A percentile compares a stretch with the other conserved stretches of the same genome.
These are phyloP conservation scores for Merluccius polli DNA, from an alignment of 2,797 vertebrate genomes.

Conservation along the genomic window DNA sequence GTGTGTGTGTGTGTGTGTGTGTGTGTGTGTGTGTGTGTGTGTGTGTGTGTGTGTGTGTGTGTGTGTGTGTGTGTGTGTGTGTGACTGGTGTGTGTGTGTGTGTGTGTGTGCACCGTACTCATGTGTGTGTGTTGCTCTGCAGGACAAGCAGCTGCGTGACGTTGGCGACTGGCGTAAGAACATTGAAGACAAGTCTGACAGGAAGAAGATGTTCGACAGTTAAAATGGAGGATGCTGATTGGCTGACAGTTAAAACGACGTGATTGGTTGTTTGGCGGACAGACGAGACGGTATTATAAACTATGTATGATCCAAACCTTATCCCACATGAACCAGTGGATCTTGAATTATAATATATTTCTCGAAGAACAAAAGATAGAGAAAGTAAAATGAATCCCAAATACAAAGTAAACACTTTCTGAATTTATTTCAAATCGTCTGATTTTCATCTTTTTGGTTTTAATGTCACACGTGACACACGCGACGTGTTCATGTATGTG, in stretches of 20 bases:
- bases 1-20: no score
- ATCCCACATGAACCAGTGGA: neutral
- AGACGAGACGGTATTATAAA: neutral
- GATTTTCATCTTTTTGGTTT: neutral
- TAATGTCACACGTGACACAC: no score
- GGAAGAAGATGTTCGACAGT: constrained; percentile 92
- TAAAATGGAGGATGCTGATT: constrained; percentile 39
- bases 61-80: no score
- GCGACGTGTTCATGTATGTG: neutral
- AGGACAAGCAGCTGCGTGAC: constrained; percentile 77
- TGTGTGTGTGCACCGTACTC: no score
- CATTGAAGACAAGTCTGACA: constrained; percentile 86
- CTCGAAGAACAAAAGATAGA: neutral
- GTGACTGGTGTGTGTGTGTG: no score
- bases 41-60: no score
- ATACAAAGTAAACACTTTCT: neutral
- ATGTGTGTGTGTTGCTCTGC: constrained; percentile 1
- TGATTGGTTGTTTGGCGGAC: neutral
- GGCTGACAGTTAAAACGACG: neutral
- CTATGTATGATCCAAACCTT: neutral
- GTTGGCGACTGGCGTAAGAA: constrained; percentile 91
- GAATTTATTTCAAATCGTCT: neutral
- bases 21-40: no score
- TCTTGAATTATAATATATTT: neutral
- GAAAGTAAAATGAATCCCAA: neutral